These are phyloP conservation scores for Drosophila monieri DNA, from an alignment of 2,888 invertebrate genomes.

Conservation along the genomic window DNA sequence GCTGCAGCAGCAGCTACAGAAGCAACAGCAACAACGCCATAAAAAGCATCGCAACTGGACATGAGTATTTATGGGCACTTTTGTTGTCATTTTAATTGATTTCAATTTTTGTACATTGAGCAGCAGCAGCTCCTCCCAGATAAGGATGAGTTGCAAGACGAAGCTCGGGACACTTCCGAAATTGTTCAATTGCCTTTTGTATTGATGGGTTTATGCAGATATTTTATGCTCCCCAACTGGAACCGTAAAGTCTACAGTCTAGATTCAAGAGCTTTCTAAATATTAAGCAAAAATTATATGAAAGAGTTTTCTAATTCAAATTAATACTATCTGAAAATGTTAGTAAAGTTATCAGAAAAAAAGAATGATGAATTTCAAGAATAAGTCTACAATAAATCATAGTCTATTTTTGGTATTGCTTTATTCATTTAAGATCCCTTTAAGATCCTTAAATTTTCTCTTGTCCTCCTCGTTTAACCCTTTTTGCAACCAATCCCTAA, in stretches of 20 bases:
- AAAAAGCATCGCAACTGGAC: slow-evolving; percentile 59
- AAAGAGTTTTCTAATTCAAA: background rate
- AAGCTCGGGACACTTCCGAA: slow-evolving; percentile 12
- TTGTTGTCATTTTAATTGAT: slow-evolving; percentile 79
- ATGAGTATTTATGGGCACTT: slow-evolving; percentile 74
- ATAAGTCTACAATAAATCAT: background rate
- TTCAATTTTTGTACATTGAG: slow-evolving; percentile 70
- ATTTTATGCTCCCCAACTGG: slow-evolving; percentile 9
- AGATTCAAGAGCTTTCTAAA: background rate
- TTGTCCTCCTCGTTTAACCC: background rate
- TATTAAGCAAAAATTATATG: slow-evolving; percentile 4
- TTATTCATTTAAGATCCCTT: background rate
- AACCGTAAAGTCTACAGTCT: slow-evolving; percentile 6
- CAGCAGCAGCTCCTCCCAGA: slow-evolving; percentile 42
- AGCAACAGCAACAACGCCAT: slow-evolving; percentile 47
- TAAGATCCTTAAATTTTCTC: background rate
- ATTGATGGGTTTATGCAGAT: slow-evolving; percentile 26
- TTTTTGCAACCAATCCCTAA: background rate
- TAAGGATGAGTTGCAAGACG: slow-evolving; percentile 68
- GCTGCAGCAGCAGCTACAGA: slow-evolving; percentile 17
- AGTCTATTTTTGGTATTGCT: background rate
- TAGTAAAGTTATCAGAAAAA: no score
- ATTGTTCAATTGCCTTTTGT: slow-evolving; percentile 32
- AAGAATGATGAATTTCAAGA: no score
- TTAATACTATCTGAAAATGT: no score